These are phyloP conservation scores for Hippocampus comes DNA, from an alignment of 2,113 vertebrate species.

Conservation along the genomic window DNA sequence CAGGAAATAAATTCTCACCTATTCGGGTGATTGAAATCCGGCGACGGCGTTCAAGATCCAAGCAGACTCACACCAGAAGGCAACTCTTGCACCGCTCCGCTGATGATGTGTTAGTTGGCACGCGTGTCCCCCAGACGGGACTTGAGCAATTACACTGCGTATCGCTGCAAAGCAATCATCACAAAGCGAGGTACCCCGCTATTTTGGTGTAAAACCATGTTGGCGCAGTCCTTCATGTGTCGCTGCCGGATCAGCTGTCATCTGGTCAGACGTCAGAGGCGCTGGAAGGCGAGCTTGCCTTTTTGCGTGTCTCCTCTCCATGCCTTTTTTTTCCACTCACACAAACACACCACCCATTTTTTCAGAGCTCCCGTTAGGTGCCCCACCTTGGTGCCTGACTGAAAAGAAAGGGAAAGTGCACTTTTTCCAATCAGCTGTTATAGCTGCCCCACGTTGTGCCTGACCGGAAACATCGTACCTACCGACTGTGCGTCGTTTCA, in stretches of 20 bases:
- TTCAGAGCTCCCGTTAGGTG: constrained; percentile 33
- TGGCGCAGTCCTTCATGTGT: constrained; percentile 18
- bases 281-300: constrained; percentile 6
- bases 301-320: constrained; percentile 35
- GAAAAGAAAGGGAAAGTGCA: constrained; percentile 35
- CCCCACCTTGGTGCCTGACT: constrained; percentile 59
- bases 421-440: background rate
- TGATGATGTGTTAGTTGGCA: constrained; percentile 23
- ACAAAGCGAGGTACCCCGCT: background rate
- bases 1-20: background rate
- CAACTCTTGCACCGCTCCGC: background rate
- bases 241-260: constrained; percentile 70
- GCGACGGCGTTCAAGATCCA: constrained; percentile 16
- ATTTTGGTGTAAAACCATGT: background rate
- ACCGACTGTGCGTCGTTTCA: no score
- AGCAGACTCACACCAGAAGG: no score
- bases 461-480: background rate
- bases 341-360: constrained; percentile 61
- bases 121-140: constrained; percentile 25
- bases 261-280: constrained; percentile 32
- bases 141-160: constrained; percentile 32
- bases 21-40: background rate
- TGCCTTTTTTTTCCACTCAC: constrained; percentile 49
- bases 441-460: background rate
- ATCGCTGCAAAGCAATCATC: background rate